Conservation (phyloP, 2,797 vertebrate species). For the Esox masquinongy region DNA sequence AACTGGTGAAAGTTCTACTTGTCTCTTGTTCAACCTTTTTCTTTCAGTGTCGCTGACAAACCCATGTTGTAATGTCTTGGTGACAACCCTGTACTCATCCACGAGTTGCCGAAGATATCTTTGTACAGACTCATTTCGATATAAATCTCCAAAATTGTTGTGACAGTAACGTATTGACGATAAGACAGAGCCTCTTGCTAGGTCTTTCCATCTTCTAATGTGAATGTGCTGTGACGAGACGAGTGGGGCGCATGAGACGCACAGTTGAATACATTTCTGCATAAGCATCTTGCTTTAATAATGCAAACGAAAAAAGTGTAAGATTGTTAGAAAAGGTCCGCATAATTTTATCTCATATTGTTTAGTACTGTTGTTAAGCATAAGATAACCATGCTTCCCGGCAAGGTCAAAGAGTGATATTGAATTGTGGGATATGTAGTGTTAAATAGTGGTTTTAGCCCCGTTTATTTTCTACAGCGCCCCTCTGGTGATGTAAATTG, state of each 20-base stretch:
- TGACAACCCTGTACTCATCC: slow-evolving; percentile 71
- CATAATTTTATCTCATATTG: neutral
- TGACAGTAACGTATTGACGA: slow-evolving; percentile 41
- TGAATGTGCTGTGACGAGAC: neutral
- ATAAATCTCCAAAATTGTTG: slow-evolving; percentile 62
- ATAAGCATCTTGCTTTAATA: slow-evolving; percentile 40
- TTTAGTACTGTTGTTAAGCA: neutral
- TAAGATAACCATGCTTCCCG: neutral
- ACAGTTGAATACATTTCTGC: slow-evolving; percentile 25
- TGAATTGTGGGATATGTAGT: slow-evolving; percentile 53
- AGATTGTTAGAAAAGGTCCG: neutral
- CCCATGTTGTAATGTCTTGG: slow-evolving; percentile 57
- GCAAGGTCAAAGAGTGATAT: neutral
- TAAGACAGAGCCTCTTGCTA: neutral
- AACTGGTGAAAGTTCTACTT: slow-evolving; percentile 72
- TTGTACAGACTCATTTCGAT: slow-evolving; percentile 72
- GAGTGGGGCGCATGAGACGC: slow-evolving; percentile 20
- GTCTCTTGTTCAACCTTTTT: slow-evolving; percentile 64
- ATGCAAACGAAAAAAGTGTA: rapidly evolving
- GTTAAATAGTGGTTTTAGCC: neutral
- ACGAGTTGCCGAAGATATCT: slow-evolving; percentile 74
- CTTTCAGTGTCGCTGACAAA: slow-evolving; percentile 73
- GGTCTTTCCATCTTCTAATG: neutral
- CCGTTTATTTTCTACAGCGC: neutral
- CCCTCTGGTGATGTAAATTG: neutral